Conservation (phyloP, 1,140 invertebrate genomes). For the Ceratitis capitata region DNA sequence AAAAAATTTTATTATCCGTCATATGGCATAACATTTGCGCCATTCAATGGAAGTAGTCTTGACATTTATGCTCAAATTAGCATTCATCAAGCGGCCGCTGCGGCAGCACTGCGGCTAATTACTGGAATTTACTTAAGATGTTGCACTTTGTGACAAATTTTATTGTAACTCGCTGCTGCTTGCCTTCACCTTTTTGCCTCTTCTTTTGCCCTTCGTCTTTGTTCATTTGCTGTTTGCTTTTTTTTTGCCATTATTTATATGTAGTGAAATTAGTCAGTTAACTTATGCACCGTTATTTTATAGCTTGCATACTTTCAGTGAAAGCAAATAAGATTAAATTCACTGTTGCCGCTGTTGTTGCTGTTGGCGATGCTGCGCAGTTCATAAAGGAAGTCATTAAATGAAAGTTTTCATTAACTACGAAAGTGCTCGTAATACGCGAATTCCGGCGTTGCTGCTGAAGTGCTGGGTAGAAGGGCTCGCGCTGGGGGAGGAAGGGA, state of each 20-base stretch:
- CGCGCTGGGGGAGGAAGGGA: neutral
- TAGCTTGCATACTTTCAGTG: constrained; percentile 13
- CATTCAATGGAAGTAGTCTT: neutral
- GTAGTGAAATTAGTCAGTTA: neutral
- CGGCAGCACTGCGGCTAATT: neutral
- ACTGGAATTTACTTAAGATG: neutral
- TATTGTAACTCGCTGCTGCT: neutral
- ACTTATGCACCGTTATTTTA: neutral
- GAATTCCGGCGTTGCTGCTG: neutral
- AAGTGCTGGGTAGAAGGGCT: neutral
- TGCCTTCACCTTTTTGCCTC: too few species aligned
- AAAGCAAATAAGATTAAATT: neutral
- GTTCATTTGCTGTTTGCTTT: neutral
- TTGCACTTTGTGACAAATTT: neutral
- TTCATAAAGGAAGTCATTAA: constrained; percentile 38
- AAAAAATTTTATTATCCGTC: neutral
- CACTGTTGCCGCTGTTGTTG: neutral
- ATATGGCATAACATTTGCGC: neutral
- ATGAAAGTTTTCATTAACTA: constrained; percentile 32
- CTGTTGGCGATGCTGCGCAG: neutral
- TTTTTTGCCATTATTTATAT: neutral
- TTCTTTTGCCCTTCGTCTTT: too few species aligned
- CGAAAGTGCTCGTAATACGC: constrained; percentile 17
- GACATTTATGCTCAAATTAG: neutral
- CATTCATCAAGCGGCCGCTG: neutral